These are phyloP conservation scores for Nerophis lumbriciformis DNA, from an alignment of 2,113 vertebrate species.

Conservation along the genomic window DNA sequence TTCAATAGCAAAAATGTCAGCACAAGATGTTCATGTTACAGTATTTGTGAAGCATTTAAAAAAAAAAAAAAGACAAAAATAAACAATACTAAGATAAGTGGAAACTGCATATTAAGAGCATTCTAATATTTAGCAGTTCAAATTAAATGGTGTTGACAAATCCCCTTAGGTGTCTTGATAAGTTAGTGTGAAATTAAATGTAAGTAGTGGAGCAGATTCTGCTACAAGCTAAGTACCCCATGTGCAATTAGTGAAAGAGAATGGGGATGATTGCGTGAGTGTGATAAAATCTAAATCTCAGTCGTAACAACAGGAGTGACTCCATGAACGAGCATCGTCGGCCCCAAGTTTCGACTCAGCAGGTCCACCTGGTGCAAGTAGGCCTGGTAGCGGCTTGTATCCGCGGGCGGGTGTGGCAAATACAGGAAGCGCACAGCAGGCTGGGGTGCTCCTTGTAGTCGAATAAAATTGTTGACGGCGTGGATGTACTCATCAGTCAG, in stretches of 20 bases:
- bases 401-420: slow-evolving; percentile 76
- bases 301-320: slow-evolving; percentile 81
- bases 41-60: too few species aligned
- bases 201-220: not conserved
- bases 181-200: not conserved
- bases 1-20: too few species aligned
- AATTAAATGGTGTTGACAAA: not conserved
- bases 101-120: too few species aligned
- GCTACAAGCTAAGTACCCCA: not conserved
- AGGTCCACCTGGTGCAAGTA: slow-evolving; percentile 81
- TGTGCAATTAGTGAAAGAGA: not conserved
- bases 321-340: slow-evolving; percentile 81
- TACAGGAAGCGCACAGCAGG: slow-evolving; percentile 79
- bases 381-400: slow-evolving; percentile 51
- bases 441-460: slow-evolving; percentile 29
- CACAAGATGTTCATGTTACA: too few species aligned
- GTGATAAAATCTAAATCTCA: slow-evolving; percentile 65
- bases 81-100: not conserved
- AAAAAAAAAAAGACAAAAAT: too few species aligned
- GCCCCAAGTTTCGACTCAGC: slow-evolving; percentile 77
- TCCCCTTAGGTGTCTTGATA: not conserved
- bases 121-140: too few species aligned
- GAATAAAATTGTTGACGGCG: slow-evolving; percentile 59
- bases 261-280: not conserved
- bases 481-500: slow-evolving; percentile 68